Conservation (phyloP, 2,797 vertebrate species). For the Astyanax mexicanus region DNA sequence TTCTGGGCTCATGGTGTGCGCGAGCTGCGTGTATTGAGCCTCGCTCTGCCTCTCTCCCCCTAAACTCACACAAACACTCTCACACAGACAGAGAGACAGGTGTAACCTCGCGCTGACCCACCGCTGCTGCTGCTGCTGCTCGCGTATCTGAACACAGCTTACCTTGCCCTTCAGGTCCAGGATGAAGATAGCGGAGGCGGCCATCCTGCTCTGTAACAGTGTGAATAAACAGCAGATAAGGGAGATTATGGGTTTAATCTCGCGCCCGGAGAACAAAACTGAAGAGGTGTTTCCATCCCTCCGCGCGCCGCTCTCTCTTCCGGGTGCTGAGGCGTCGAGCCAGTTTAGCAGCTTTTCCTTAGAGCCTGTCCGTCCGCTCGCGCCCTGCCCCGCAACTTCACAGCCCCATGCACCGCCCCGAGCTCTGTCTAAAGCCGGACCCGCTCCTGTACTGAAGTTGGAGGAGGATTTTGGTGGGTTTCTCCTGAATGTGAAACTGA, state of each 20-base stretch:
- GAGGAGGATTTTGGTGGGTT: neutral
- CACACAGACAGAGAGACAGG: no score
- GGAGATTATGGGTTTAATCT: constrained; percentile 9
- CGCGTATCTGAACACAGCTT: constrained; percentile 62
- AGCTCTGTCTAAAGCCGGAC: neutral
- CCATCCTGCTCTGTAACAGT: constrained; percentile 67
- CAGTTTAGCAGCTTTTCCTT: constrained; percentile 69
- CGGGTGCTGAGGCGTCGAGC: constrained; percentile 61
- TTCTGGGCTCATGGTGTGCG: neutral
- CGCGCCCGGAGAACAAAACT: constrained; percentile 23
- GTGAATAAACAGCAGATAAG: neutral
- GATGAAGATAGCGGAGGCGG: constrained; percentile 83
- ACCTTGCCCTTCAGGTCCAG: constrained; percentile 87
- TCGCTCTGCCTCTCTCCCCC: no score
- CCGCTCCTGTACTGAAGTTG: neutral
- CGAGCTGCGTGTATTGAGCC: neutral
- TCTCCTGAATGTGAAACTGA: neutral
- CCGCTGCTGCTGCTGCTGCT: neutral
- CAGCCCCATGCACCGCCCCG: no score
- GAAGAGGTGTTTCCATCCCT: constrained; percentile 43
- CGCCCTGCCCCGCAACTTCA: no score
- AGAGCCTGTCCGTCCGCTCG: constrained; percentile 8
- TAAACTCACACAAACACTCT: no score
- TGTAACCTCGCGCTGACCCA: constrained; percentile 30
- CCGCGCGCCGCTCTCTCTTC: constrained; percentile 57